Base-by-base conservation (phyloP, 2,113 vertebrate species). In the Festucalex cinctus region DNA sequence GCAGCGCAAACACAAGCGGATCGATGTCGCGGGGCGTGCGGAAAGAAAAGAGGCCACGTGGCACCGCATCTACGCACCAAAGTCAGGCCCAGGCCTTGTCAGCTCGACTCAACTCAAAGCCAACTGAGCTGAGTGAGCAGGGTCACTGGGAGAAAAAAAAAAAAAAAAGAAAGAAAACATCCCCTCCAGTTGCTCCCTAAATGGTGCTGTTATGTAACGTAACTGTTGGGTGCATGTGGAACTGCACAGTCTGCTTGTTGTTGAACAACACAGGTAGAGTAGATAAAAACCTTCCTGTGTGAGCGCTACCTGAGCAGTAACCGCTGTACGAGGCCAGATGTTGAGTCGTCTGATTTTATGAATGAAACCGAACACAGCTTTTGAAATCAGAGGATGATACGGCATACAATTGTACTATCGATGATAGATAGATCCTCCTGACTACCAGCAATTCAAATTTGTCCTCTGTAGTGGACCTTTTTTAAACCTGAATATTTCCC, bases 91-190 rank as follows among this genome's bases (percentile, higher is more conserved):
- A 44, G 76, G 75, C 77, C 80, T 16, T 82, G 89, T 90, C 87
- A 84, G 84, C 80, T 85, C 81, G 16, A 73, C 80, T 90, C 71
- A 87, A 64, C 79, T 83, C 86, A 74, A 66, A 78, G 78, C 65
- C 75, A 66, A 78, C 71, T 79, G 79, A 84, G 80, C 77, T 6
- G 68, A 74, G 39, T 62, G 36, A 62, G 60, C 39, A 16, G 22
- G 60, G 12, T 39, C 60, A 62, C 22, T 43, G 22, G 36, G 20
- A 1, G 6, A 26, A 32, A 26, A 26, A 43, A 24, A 24, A 39
- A 79, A 80, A 79, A 69, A 39, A 79, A 80, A 79, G 68, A 67
- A 78, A 85, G 83, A 72, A 65, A 81, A 81, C 86, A 88, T 88
- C 86, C 74, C 86, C 87, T 81, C 73, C 58, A 62, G 44, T 70